These are phyloP conservation scores for Amphibalanus amphitrite DNA, from an alignment of 1,140 invertebrate species.

Conservation along the genomic window DNA sequence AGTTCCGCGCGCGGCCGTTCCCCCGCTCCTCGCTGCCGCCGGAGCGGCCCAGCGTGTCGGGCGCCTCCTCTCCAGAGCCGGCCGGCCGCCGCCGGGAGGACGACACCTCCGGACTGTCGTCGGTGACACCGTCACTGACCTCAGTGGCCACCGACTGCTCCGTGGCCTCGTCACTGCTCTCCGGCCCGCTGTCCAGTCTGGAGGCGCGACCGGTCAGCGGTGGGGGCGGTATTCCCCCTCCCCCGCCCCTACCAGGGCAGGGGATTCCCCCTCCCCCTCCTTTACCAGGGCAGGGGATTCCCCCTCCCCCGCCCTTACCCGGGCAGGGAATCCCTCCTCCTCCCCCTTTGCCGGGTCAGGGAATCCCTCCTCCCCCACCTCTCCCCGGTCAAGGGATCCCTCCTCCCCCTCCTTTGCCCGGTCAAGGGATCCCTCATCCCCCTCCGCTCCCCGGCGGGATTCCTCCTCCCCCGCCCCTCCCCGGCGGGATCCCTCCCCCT, in stretches of 20 bases:
- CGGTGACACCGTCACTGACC: background rate
- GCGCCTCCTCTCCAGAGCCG: background rate
- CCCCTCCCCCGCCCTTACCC: background rate
- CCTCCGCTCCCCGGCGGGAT: slow-evolving; percentile 21
- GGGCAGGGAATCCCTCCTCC: slow-evolving; percentile 3
- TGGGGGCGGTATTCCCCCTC: background rate
- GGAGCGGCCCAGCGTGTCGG: background rate
- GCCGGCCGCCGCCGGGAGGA: background rate
- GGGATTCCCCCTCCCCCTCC: slow-evolving; percentile 10
- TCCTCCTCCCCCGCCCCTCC: background rate
- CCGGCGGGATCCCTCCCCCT: slow-evolving; percentile 19
- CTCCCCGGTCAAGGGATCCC: background rate
- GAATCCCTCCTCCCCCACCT: background rate
- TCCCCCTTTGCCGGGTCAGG: slow-evolving; percentile 8
- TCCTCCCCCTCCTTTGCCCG: background rate
- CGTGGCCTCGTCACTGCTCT: background rate
- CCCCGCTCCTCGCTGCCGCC: background rate
- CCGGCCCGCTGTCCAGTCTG: background rate
- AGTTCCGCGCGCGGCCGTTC: background rate
- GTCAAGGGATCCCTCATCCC: background rate
- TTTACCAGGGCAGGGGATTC: background rate
- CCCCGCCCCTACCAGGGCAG: slow-evolving; percentile 4
- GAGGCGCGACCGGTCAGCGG: background rate
- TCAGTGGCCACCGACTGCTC: background rate
- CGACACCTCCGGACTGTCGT: background rate